A percentile compares a stretch with the other conserved stretches of the same genome.
Conservation (phyloP, 2,113 vertebrate species). For the Alexandromys fortis region DNA sequence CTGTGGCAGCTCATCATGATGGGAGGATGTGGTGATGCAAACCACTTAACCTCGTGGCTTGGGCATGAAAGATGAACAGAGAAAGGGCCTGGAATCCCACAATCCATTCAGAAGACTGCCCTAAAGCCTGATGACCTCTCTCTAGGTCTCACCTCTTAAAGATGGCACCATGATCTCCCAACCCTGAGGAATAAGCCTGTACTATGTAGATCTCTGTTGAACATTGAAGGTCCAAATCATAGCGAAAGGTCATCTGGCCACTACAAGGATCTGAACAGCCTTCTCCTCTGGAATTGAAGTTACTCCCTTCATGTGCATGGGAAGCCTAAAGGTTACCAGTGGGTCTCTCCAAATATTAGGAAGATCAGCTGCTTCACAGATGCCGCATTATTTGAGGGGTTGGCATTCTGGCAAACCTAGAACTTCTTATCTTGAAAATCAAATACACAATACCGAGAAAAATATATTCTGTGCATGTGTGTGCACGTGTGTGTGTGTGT, state of each 20-base stretch:
- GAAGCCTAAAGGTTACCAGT: slow-evolving; percentile 36
- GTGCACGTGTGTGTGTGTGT: background rate
- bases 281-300: background rate
- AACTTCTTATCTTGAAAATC: slow-evolving; percentile 61
- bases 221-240: background rate
- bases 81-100: background rate
- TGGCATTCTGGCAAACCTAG: slow-evolving; percentile 54
- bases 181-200: background rate
- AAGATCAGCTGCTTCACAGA: slow-evolving; percentile 25
- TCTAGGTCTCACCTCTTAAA: background rate
- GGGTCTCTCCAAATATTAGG: slow-evolving; percentile 14
- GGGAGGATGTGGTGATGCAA: background rate
- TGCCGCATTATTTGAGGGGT: slow-evolving; percentile 35
- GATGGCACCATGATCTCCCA: background rate
- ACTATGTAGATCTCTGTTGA: background rate
- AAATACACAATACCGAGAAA: background rate
- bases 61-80: background rate
- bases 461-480: background rate
- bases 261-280: background rate
- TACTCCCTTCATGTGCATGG: background rate
- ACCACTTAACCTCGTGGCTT: too few species aligned
- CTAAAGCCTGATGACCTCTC: background rate
- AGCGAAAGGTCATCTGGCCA: background rate
- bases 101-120: background rate
- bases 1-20: background rate